These are phyloP conservation scores for Holotrichia oblita DNA, from an alignment of 1,140 invertebrate genomes.

Conservation along the genomic window DNA sequence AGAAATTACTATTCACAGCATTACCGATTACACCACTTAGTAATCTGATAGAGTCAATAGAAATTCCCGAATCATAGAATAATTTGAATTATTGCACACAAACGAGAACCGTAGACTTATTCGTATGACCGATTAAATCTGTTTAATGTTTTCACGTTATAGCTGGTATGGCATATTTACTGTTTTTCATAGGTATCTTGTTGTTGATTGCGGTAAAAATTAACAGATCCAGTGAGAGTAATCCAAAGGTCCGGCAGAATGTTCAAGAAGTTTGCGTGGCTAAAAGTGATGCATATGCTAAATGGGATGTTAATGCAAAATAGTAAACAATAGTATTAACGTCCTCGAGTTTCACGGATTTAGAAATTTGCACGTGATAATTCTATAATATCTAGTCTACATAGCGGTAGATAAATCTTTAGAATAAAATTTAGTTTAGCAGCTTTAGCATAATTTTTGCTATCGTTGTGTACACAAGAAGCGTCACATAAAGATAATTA, in stretches of 20 bases:
- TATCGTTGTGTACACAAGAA: too few relatives aligned
- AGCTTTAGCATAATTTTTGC: too few relatives aligned
- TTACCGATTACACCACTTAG: not conserved
- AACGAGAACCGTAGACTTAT: not conserved
- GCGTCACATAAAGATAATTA: too few relatives aligned
- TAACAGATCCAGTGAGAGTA: not conserved
- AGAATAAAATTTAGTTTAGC: too few relatives aligned
- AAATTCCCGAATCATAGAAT: not conserved
- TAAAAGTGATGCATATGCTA: not conserved
- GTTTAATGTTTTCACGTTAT: not conserved
- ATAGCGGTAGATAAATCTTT: too few relatives aligned
- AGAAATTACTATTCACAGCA: not conserved
- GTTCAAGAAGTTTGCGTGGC: not conserved
- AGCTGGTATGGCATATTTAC: not conserved
- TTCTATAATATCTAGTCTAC: not conserved
- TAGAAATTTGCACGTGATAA: conserved; percentile 16
- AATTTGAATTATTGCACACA: not conserved
- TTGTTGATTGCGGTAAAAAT: not conserved
- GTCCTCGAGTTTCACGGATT: not conserved
- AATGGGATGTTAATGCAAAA: not conserved
- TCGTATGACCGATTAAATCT: not conserved
- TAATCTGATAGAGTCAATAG: not conserved
- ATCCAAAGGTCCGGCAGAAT: not conserved
- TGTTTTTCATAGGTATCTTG: conserved; percentile 1
- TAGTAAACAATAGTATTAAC: not conserved